Evolutionary conservation across 2,113 vertebrate genomes (phyloP), one percentile per base, ranked within the genome.

Genomic region (Oryzias melastigma): DNA sequence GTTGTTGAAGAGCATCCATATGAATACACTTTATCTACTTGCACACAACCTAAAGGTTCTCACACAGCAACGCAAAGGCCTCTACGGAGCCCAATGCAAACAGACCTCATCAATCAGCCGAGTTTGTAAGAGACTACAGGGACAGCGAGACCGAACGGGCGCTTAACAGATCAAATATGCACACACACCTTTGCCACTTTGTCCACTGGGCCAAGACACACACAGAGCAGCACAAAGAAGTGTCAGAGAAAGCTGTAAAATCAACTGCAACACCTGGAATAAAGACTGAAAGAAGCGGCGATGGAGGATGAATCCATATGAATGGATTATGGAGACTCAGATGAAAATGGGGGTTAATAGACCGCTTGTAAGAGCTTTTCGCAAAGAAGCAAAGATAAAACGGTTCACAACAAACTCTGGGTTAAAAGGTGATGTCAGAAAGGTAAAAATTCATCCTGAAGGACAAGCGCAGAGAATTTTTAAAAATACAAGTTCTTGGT

Each of bases 51-150:
- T 18, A 55, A 7, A 64, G 58, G 66, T 60, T 50, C 19, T 43
- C 16, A 44, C 64, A 14, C 52, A 13, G n/a, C 43, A 68, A 27
- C 63, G n/a, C 59, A 65, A 62, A 54, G 58, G 42, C 43, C 46
- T 76, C 71, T 48, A 65, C 19, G 14, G 79, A 73, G 79, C 73
- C 24, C 51, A 4, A 51, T 45, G 73, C 65, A 82, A 86, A 77
- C 85, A 68, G 57, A 20, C 72, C 64, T 81, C 87, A 88, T 90
- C 80, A 75, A 81, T 89, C 85, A 86, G 63, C 59, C 62, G 24
- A 44, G 57, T 47, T 70, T 78, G 75, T 75, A 67, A 76, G 59
- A 71, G 75, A 81, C 79, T 77, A 52, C 70, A 62, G 78, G 80
- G 75, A 87, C 60, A 55, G 58, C 49, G 58, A 75, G 82, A 85